Base-by-base conservation (phyloP, 2,888 invertebrate genomes). In the Drosophila vallismaia region DNA sequence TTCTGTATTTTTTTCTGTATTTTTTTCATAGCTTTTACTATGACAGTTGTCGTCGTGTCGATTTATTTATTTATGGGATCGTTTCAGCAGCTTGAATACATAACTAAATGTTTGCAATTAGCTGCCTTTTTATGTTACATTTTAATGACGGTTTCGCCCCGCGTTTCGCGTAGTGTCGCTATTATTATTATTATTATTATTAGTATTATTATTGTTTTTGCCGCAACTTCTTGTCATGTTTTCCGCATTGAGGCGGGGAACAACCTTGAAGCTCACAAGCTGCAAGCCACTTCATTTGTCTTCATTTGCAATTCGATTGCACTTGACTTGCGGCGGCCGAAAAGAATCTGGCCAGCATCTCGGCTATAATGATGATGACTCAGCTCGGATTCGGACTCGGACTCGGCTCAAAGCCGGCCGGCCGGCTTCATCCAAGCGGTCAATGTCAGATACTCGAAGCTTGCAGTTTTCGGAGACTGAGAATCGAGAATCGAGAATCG, bases 301-400 rank as follows among this genome's bases (percentile, higher is more conserved):
- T 86, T 86, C 77, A 80, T 80, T 86, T 86, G 80, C 80, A 80
- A 79, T 82, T 82, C 83, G 77, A 62, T 71, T 75, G 59, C 59
- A 76, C 51, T 71, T 71, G 54, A 48, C 55, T 71, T 45, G n/a
- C 28, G 4, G 4, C 6, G 56, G 31, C 56, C 60, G 53, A 67
- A 55, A 55, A 84, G 76, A 84, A 78, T 76, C 74, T 76, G 68
- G 64, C 55, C 49, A 19, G 44, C 44, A 42, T 24, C 10, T 29
- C 45, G 45, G 56, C 46, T 38, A 55, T 63, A 63, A 62, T 70
- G 76, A 74, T 77, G 73, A 77, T 84, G 79, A 79, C 80, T 84
- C 77, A 79, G 75, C 77, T 19, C 19, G 19, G 19, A 1, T 19
- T 19, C n/a, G n/a, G n/a, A n/a, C n/a, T 19, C 1, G 14, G 14